Conservation (phyloP, 2,797 vertebrate genomes). For the Sebastes minor region DNA sequence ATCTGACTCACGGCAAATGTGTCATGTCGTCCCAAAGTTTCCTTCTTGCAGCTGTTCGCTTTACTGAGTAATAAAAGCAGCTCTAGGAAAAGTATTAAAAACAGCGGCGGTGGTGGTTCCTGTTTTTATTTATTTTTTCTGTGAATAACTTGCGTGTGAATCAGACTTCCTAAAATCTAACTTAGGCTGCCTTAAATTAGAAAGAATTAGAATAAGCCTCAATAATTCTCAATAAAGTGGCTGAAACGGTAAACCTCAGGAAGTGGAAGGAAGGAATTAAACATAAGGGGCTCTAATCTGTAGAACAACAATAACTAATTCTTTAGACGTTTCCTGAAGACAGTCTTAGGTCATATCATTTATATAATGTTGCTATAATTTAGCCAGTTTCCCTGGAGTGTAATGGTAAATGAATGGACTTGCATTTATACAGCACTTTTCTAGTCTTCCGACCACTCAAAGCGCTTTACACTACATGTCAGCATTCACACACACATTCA, state of each 20-base stretch:
- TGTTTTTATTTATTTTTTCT: neutral
- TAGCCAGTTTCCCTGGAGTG: neutral
- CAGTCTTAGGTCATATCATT: neutral
- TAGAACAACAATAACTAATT: neutral
- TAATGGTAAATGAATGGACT: too few species aligned
- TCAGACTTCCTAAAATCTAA: conserved; percentile 24
- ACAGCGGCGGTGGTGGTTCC: neutral
- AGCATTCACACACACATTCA: too few species aligned
- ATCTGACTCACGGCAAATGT: conserved; percentile 27
- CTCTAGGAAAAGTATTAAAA: conserved; percentile 5
- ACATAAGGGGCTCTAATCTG: neutral
- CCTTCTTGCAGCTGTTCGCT: neutral
- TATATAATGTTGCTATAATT: neutral
- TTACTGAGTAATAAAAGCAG: conserved; percentile 8
- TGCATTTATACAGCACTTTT: too few species aligned
- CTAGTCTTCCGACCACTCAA: too few species aligned
- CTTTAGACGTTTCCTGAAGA: neutral
- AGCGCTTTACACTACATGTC: too few species aligned
- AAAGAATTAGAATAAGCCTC: neutral
- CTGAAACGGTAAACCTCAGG: neutral
- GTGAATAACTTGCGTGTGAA: conserved; percentile 22
- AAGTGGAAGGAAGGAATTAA: neutral
- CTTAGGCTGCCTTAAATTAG: neutral
- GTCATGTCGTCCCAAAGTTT: neutral
- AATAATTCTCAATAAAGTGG: neutral